Evolutionary conservation across 2,888 invertebrate genomes (phyloP).

Genomic region (Hirtodrosophila trivittata): DNA sequence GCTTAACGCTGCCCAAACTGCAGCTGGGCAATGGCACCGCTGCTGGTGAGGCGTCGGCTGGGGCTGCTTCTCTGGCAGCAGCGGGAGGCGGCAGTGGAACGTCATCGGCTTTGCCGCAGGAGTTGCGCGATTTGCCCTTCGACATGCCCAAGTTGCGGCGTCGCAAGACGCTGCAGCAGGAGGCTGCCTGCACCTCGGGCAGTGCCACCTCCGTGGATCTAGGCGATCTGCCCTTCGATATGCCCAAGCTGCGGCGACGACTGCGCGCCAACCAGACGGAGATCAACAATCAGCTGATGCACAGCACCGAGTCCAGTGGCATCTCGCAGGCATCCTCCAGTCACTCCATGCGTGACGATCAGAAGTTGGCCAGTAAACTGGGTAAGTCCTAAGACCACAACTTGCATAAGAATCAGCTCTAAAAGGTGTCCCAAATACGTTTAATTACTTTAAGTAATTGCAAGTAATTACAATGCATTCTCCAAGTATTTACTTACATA

Average conservation of each 20-base stretch:
- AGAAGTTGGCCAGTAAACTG: slow-evolving; percentile 85
- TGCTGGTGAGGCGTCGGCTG: slow-evolving; percentile 52
- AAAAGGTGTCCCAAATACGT: background rate
- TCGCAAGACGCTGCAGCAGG: slow-evolving; percentile 87
- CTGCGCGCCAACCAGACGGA: slow-evolving; percentile 86
- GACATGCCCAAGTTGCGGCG: slow-evolving; percentile 94
- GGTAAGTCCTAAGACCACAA: slow-evolving; percentile 68
- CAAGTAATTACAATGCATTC: background rate
- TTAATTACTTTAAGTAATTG: slow-evolving; percentile 8
- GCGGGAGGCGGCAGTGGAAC: slow-evolving; percentile 51
- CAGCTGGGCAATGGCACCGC: slow-evolving; percentile 84
- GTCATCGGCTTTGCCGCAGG: slow-evolving; percentile 85
- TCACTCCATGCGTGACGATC: slow-evolving; percentile 90
- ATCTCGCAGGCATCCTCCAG: slow-evolving; percentile 93
- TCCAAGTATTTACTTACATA: slow-evolving; percentile 1
- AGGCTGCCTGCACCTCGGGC: slow-evolving; percentile 87
- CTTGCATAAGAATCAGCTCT: background rate
- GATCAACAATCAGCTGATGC: slow-evolving; percentile 80
- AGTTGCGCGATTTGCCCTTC: slow-evolving; percentile 92
- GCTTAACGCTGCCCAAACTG: slow-evolving; percentile 84
- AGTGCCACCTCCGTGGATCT: slow-evolving; percentile 91
- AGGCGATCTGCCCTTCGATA: slow-evolving; percentile 93
- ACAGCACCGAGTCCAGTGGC: slow-evolving; percentile 88
- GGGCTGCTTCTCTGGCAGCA: background rate
- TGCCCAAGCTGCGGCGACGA: slow-evolving; percentile 93